Percentiles rank a stretch among this genome's conserved stretches.
Conservation (phyloP, 2,113 vertebrate species). For the Xiphophorus maculatus region DNA sequence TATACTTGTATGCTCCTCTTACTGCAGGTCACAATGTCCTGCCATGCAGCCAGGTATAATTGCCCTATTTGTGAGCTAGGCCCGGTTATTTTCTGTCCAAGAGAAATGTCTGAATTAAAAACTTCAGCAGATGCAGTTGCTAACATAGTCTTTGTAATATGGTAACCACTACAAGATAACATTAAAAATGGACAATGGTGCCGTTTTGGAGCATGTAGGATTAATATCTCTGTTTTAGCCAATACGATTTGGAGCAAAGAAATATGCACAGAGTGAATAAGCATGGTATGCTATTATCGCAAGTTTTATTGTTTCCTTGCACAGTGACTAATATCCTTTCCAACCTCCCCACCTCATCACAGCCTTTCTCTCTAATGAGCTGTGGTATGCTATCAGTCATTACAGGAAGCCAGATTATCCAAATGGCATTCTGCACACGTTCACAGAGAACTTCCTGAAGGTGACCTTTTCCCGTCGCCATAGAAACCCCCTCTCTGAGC, state of each 20-base stretch:
- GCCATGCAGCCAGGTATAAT: conserved; percentile 21
- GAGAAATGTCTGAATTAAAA: background rate
- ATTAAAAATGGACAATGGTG: background rate
- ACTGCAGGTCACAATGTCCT: conserved; percentile 45
- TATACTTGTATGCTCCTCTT: conserved; percentile 9
- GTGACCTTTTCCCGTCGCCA: conserved; percentile 85
- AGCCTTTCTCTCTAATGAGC: conserved; percentile 74
- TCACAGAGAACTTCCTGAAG: conserved; percentile 82
- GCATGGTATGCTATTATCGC: conserved; percentile 30
- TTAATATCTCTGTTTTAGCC: conserved; percentile 6
- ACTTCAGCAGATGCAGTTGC: no score
- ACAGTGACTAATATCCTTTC: conserved; percentile 54
- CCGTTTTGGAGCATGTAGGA: conserved; percentile 1
- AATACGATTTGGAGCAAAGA: conserved; percentile 12
- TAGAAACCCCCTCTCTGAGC: conserved; percentile 79
- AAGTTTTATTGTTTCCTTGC: conserved; percentile 52
- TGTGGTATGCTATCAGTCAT: conserved; percentile 78
- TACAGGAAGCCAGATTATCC: conserved; percentile 83
- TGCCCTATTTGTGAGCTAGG: background rate
- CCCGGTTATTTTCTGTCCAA: background rate
- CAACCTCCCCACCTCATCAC: conserved; percentile 22
- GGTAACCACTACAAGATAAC: background rate
- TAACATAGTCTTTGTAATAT: no score
- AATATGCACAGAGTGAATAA: conserved; percentile 1
- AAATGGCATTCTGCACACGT: conserved; percentile 74